A percentile compares a stretch with the other conserved stretches of the same genome.
Evolutionary conservation across 1,140 invertebrate genomes (phyloP).

Genomic region (Parasteatoda tepidariorum): DNA sequence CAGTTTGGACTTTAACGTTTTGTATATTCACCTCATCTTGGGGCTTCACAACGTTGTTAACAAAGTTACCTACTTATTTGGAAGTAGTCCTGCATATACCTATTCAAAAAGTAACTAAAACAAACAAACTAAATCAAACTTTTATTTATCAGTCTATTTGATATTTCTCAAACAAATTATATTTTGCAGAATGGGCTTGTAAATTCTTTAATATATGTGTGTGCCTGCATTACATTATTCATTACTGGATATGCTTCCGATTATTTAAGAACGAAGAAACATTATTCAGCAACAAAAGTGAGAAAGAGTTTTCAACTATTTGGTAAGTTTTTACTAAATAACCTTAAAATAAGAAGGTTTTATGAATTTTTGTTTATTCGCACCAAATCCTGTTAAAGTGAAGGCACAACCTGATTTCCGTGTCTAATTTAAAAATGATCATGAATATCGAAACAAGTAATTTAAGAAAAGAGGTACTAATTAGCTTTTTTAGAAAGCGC

Average conservation of each 20-base stretch:
- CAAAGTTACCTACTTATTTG: constrained; percentile 78
- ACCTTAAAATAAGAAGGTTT: too few relatives aligned
- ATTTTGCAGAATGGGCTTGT: constrained; percentile 53
- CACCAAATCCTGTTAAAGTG: too few relatives aligned
- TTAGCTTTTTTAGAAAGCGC: too few relatives aligned
- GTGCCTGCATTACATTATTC: constrained; percentile 32
- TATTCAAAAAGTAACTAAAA: constrained; percentile 56
- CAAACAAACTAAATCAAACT: neutral
- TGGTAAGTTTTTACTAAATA: constrained; percentile 41
- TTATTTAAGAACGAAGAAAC: constrained; percentile 20
- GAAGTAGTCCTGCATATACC: constrained; percentile 78
- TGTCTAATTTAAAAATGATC: too few relatives aligned
- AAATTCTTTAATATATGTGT: constrained; percentile 47
- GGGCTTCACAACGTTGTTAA: constrained; percentile 93
- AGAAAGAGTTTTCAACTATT: constrained; percentile 53
- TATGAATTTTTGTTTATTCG: too few relatives aligned
- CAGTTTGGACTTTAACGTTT: constrained; percentile 92
- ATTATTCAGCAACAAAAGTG: constrained; percentile 28
- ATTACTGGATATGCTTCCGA: constrained; percentile 32
- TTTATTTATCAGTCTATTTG: neutral
- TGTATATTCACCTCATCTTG: constrained; percentile 92
- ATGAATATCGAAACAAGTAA: too few relatives aligned
- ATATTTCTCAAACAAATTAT: too few relatives aligned
- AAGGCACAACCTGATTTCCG: too few relatives aligned
- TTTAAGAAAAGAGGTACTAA: too few relatives aligned